phyloP scores from a whole-genome alignment of 2,888 invertebrate genomes.

The Lithosia quadra region DNA sequence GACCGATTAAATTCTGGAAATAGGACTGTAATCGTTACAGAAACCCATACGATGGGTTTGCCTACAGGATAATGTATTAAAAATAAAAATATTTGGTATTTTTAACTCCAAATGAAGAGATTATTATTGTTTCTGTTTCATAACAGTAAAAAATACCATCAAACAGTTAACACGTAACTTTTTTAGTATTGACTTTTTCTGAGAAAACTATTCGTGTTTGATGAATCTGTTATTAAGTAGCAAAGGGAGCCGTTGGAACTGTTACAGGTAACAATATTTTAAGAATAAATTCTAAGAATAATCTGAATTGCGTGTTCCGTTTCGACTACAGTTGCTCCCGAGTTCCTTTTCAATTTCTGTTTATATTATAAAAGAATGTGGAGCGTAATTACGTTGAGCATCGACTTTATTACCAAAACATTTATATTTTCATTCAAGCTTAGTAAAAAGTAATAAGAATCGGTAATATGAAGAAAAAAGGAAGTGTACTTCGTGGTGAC shows the following conservation, averaged over 20 bases:
- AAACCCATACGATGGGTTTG: no score
- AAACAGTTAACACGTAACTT: neutral
- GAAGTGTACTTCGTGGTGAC: no score
- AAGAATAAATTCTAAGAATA: constrained; percentile 22
- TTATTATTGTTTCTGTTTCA: neutral
- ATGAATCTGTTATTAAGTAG: constrained; percentile 40
- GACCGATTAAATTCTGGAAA: neutral
- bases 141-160: constrained; percentile 11
- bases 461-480: no score
- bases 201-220: constrained; percentile 35
- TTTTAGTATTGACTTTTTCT: constrained; percentile 28
- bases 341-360: constrained; percentile 2
- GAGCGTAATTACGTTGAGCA: neutral
- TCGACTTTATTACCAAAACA: no score
- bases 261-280: constrained; percentile 17
- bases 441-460: no score
- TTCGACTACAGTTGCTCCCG: neutral
- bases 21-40: neutral
- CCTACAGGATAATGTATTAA: neutral
- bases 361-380: neutral
- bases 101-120: neutral
- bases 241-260: constrained; percentile 17
- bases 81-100: neutral
- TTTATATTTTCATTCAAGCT: no score
- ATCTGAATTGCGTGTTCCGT: constrained; percentile 14